Percentiles rank a stretch among this genome's conserved stretches.
Evolutionary conservation across 2,888 invertebrate species (phyloP).

Genomic region (Sericinus montela): DNA sequence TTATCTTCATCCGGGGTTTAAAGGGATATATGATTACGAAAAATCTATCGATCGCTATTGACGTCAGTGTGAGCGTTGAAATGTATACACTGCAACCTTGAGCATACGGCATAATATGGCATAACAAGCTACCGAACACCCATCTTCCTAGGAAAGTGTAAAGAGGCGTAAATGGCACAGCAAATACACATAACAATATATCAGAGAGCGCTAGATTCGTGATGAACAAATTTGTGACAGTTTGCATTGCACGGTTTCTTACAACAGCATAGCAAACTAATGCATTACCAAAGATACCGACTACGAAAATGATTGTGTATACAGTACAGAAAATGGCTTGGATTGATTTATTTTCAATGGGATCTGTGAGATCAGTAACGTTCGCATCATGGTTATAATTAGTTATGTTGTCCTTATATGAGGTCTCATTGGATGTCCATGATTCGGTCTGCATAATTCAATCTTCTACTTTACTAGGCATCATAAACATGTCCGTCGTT

Average conservation of each 20-base stretch:
- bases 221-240: constrained; percentile 95
- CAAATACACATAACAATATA: constrained; percentile 89
- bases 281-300: constrained; percentile 90
- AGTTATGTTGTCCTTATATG: constrained; percentile 41
- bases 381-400: constrained; percentile 42
- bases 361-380: constrained; percentile 48
- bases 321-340: constrained; percentile 87
- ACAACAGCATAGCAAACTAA: constrained; percentile 92
- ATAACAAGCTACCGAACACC: constrained; percentile 90
- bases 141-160: constrained; percentile 91
- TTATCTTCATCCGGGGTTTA: constrained; percentile 88
- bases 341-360: constrained; percentile 82
- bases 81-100: constrained; percentile 94
- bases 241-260: constrained; percentile 92
- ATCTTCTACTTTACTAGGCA: constrained; percentile 51
- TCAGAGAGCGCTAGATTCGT: constrained; percentile 94
- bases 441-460: constrained; percentile 62
- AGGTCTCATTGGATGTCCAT: constrained; percentile 48
- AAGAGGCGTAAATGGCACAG: constrained; percentile 93
- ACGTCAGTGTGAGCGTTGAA: constrained; percentile 92
- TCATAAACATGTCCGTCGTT: constrained; percentile 60
- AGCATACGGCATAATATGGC: constrained; percentile 92
- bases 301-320: constrained; percentile 88
- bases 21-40: constrained; percentile 95
- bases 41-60: constrained; percentile 95